Evolutionary conservation across 2,797 vertebrate species (phyloP).

Genomic region (Morelia viridis): DNA sequence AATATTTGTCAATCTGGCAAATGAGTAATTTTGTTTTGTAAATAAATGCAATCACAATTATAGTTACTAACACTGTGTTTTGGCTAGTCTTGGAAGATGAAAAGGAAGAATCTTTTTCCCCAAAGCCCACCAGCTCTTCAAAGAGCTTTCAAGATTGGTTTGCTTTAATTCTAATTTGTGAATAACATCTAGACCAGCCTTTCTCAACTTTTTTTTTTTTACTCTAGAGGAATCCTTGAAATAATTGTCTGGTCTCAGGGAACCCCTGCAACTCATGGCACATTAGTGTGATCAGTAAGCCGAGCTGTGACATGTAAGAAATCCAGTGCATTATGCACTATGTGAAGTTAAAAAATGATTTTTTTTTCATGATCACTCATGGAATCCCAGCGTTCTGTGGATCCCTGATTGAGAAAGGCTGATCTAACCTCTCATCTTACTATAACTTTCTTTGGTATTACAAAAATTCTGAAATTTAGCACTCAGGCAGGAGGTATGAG

Average conservation of each 20-base stretch:
- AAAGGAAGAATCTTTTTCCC: background rate
- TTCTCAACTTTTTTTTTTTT: background rate
- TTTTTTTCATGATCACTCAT: background rate
- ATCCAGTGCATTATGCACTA: background rate
- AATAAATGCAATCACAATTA: background rate
- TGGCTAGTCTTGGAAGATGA: background rate
- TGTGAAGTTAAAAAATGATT: background rate
- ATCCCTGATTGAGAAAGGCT: background rate
- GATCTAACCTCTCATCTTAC: background rate
- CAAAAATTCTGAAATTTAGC: background rate
- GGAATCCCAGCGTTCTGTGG: background rate
- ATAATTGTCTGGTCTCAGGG: background rate
- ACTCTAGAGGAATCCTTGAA: background rate
- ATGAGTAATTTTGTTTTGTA: slow-evolving; percentile 3
- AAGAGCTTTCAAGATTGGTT: background rate
- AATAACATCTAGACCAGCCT: background rate
- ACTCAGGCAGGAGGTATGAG: background rate
- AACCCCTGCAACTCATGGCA: background rate
- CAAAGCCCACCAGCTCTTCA: background rate
- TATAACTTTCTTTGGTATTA: background rate
- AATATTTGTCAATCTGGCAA: slow-evolving; percentile 25
- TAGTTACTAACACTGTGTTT: background rate
- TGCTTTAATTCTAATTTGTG: background rate
- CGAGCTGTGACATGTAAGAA: background rate
- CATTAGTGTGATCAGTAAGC: background rate